Conservation (phyloP, 92 coral and sea anemone species). For the Anthopleura xanthogrammica region DNA sequence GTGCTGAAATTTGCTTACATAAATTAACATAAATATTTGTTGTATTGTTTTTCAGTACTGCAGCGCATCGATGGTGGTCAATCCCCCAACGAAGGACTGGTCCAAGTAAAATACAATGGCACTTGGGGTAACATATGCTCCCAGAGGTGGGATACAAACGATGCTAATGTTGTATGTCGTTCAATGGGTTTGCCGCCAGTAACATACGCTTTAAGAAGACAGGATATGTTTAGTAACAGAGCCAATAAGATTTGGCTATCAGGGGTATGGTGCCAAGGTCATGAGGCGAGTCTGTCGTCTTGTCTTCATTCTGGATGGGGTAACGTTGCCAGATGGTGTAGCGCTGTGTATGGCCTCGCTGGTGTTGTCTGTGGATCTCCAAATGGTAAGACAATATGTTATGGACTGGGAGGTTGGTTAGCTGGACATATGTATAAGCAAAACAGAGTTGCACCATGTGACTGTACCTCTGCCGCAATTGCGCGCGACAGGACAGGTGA, state of each 20-base stretch:
- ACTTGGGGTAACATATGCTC: background rate
- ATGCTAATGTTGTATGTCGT: constrained; percentile 21
- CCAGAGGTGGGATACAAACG: background rate
- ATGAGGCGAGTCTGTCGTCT: background rate
- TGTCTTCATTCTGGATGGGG: constrained; percentile 18
- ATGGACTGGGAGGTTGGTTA: background rate
- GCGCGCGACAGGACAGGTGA: too few relatives aligned
- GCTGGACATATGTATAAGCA: too few relatives aligned
- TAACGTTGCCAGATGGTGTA: background rate
- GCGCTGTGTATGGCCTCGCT: background rate
- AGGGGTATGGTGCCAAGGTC: background rate
- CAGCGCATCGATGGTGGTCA: background rate
- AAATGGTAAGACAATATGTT: background rate
- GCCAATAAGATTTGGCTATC: background rate
- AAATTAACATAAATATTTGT: background rate
- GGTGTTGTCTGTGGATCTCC: constrained; percentile 22
- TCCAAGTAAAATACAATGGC: background rate
- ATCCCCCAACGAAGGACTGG: background rate
- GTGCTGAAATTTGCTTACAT: too few relatives aligned
- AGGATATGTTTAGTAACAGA: background rate
- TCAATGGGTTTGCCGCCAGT: constrained; percentile 23
- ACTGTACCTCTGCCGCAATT: too few relatives aligned
- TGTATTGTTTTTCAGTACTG: background rate
- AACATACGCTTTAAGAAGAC: background rate
- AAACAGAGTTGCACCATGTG: too few relatives aligned